phyloP scores from a whole-genome alignment of 1,140 invertebrate species.

The Cotesia vestalis region DNA sequence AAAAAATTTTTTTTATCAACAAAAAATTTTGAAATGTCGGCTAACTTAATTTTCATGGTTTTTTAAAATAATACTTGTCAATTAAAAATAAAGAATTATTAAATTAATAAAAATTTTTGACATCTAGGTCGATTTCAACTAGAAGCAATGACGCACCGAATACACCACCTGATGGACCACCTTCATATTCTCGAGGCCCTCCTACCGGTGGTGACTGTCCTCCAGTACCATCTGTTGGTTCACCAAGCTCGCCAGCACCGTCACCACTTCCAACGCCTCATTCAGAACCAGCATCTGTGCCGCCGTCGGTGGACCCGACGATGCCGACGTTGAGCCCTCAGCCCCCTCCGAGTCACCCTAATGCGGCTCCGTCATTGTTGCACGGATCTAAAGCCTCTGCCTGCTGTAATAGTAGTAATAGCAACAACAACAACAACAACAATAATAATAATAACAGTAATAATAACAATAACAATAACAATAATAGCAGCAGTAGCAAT shows the following conservation, averaged over 20 bases:
- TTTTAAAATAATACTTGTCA: no score
- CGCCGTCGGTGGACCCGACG: conserved; percentile 73
- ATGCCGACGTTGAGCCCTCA: conserved; percentile 75
- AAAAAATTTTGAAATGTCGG: no score
- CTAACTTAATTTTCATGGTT: no score
- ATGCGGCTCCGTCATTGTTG: conserved; percentile 67
- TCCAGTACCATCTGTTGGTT: conserved; percentile 75
- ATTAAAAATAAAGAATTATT: no score
- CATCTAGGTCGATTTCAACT: conserved; percentile 50
- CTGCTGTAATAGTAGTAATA: neutral
- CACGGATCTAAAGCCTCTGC: conserved; percentile 44
- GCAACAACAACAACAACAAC: conserved; percentile 1
- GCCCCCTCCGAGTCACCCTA: conserved; percentile 59
- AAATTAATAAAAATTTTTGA: neutral
- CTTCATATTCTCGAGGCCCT: conserved; percentile 73
- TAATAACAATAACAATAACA: no score
- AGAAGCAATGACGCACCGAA: conserved; percentile 61
- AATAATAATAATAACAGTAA: conserved; percentile 7
- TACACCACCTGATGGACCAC: conserved; percentile 70
- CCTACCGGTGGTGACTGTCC: conserved; percentile 68
- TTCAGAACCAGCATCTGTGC: conserved; percentile 78
- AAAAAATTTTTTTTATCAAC: no score
- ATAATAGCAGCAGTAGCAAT: conserved; percentile 2
- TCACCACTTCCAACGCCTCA: conserved; percentile 81
- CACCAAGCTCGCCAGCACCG: conserved; percentile 78